A percentile compares a stretch with the other conserved stretches of the same genome.
phyloP scores from a whole-genome alignment of 2,888 invertebrate species.

The Panorpa germanica region DNA sequence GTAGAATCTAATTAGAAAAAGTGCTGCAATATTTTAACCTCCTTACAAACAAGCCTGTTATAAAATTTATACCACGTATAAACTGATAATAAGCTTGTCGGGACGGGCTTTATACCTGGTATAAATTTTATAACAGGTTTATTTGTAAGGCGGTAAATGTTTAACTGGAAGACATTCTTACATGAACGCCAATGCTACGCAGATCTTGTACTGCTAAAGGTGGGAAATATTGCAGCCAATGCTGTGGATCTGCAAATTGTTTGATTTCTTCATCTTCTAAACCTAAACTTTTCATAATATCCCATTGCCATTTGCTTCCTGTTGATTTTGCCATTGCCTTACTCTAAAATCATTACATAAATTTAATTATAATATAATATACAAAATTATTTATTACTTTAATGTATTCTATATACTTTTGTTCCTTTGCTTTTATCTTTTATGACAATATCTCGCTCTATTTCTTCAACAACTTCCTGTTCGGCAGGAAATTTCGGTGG shows the following conservation, averaged over 20 bases:
- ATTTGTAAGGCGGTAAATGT: too few species aligned
- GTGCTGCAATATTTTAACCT: not conserved
- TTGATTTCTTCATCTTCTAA: constrained; percentile 80
- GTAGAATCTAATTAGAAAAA: constrained; percentile 3
- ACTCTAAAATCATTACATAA: constrained; percentile 34
- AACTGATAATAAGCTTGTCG: too few species aligned
- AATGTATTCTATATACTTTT: constrained; percentile 27
- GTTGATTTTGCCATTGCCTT: constrained; percentile 89
- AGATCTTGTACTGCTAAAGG: constrained; percentile 75
- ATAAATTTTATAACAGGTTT: too few species aligned
- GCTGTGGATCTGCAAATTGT: constrained; percentile 70
- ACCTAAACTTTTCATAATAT: constrained; percentile 92
- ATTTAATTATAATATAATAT: constrained; percentile 1
- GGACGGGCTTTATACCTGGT: too few species aligned
- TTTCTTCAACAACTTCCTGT: constrained; percentile 25
- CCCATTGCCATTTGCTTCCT: constrained; percentile 87
- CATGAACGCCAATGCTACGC: constrained; percentile 76
- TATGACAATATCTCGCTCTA: constrained; percentile 39
- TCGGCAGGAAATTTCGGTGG: constrained; percentile 77
- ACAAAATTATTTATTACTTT: not conserved
- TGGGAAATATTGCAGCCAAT: constrained; percentile 98
- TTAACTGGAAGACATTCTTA: constrained; percentile 28
- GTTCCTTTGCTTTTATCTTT: constrained; percentile 86
- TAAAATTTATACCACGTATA: too few species aligned
- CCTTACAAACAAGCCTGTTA: constrained; percentile 6